Conservation (phyloP, 2,888 invertebrate species). For the Anodontia alba region DNA sequence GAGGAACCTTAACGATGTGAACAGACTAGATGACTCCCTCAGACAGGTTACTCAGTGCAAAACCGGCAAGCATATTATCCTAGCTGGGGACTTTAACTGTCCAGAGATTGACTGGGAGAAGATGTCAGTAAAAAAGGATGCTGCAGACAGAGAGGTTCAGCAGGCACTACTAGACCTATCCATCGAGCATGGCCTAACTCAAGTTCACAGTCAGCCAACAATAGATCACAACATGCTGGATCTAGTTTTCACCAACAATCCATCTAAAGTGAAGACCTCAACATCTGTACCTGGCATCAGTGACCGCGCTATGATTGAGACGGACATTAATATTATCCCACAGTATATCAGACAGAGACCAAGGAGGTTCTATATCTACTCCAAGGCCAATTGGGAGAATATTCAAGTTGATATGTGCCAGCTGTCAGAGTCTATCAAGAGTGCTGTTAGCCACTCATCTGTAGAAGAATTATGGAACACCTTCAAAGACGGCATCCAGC, state of each 20-base stretch:
- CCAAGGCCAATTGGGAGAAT: conserved; percentile 26
- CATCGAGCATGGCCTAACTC: conserved; percentile 24
- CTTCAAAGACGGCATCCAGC: conserved; percentile 38
- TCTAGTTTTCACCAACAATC: conserved; percentile 35
- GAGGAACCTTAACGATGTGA: not conserved
- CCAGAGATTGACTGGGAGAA: too few relatives aligned
- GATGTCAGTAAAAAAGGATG: conserved; percentile 12
- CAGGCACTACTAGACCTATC: conserved; percentile 34
- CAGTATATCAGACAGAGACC: conserved; percentile 22
- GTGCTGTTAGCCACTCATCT: not conserved
- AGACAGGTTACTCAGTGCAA: not conserved
- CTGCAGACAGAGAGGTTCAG: conserved; percentile 30
- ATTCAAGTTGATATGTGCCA: conserved; percentile 8
- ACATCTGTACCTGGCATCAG: conserved; percentile 23
- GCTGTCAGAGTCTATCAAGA: not conserved
- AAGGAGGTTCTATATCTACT: conserved; percentile 6
- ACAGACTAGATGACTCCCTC: not conserved
- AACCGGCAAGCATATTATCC: conserved; percentile 22
- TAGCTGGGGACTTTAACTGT: too few relatives aligned
- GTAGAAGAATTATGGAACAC: conserved; percentile 17
- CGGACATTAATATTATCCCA: conserved; percentile 22
- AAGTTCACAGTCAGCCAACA: conserved; percentile 37
- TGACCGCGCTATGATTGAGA: conserved; percentile 36
- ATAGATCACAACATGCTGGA: conserved; percentile 26
- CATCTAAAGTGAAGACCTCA: conserved; percentile 29